Conservation (phyloP, 2,113 vertebrate species). For the Triplophysa rosa region DNA sequence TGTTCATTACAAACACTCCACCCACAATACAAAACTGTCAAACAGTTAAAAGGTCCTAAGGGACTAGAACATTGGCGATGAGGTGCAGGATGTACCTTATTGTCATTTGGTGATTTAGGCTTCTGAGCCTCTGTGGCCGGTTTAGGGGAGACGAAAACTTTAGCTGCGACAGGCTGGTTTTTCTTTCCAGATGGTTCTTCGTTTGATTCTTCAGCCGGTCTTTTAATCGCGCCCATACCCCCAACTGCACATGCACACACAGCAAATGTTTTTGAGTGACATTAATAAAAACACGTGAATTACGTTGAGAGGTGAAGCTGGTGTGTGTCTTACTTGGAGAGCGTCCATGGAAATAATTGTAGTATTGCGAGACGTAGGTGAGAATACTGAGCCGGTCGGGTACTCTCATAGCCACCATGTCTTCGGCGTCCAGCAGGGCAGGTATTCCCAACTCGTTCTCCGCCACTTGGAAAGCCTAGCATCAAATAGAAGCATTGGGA, state of each 20-base stretch:
- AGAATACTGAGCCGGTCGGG: slow-evolving; percentile 95
- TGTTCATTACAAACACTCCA: background rate
- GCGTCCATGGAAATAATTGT: slow-evolving; percentile 95
- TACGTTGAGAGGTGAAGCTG: too few relatives aligned
- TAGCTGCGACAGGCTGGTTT: slow-evolving; percentile 61
- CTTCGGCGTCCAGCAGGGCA: slow-evolving; percentile 92
- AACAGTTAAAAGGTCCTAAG: background rate
- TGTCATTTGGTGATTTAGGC: background rate
- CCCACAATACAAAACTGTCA: background rate
- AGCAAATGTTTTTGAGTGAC: background rate
- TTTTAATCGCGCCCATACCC: slow-evolving; percentile 85
- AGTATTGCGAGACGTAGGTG: slow-evolving; percentile 97
- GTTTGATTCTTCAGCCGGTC: slow-evolving; percentile 69
- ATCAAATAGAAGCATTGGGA: background rate
- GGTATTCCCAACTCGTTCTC: slow-evolving; percentile 92
- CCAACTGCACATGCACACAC: slow-evolving; percentile 76
- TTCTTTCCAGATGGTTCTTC: slow-evolving; percentile 82
- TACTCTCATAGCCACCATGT: slow-evolving; percentile 92
- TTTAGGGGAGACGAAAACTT: slow-evolving; percentile 60
- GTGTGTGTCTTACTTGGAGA: slow-evolving; percentile 84
- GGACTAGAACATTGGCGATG: background rate
- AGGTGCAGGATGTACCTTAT: background rate
- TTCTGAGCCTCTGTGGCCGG: slow-evolving; percentile 52
- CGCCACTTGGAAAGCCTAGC: slow-evolving; percentile 88
- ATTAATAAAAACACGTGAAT: background rate